Evolutionary conservation across 2,888 invertebrate species (phyloP), one percentile per base, ranked within the genome.

Genomic region (Stegophylla sp.): DNA sequence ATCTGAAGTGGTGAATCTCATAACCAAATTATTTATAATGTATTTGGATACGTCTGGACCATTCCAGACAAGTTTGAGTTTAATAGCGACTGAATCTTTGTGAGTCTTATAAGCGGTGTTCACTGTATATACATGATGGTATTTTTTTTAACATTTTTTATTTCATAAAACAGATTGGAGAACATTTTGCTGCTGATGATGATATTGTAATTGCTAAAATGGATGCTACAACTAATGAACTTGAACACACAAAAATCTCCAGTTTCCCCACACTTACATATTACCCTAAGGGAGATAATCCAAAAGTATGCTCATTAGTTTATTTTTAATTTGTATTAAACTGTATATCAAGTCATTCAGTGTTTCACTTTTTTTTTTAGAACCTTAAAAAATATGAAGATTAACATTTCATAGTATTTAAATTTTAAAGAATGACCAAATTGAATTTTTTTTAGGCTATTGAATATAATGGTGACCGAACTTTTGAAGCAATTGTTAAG

Each of bases 211-310:
- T 99, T 86, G 98, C 98, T 85, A 99, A 99, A 90, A 98, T 99
- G 90, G 99, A 99, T 88, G 93, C 98, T 83, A 99, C 99, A 81
- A 94, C 92, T 86, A 99, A 99, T 88, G 99, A 99, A 89, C 88
- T 99, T 84, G 97, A 97, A 86, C 95, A 96, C 88, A 94, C 97
- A 82, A 97, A 96, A 89, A 92, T 99, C 86, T 91, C 92, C 84
- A 95, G 94, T 85, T 98, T 96, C 93, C 97, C 97, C 83, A 97
- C 97, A 83, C 91, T 98, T 87, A 96, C 94, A 86, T 89, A 95
- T 85, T 99, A 96, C 91, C 93, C 94, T 85, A 98, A 97, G 89
- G 93, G 91, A 73, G 93, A 94, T 85, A 96, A 96, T 88, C 59
- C 82, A 26, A 92, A 95, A 88, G 91, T 92, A 86, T 84, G 85